Evolutionary conservation across 2,113 vertebrate species (phyloP).

Genomic region (Hemicordylus capensis): DNA sequence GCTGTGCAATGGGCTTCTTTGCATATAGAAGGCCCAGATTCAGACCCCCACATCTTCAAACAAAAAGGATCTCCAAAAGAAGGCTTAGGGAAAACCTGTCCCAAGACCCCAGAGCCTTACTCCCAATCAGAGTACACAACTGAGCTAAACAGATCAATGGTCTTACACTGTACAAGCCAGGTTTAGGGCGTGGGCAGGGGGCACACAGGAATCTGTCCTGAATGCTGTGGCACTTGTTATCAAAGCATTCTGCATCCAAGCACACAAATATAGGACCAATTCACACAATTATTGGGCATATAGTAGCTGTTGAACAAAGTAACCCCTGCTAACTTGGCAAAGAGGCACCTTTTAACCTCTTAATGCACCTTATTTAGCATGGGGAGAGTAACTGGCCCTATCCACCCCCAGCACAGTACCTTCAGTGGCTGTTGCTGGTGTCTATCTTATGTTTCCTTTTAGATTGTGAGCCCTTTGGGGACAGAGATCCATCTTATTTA

Average conservation of each 20-base stretch:
- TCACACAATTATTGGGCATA: no score
- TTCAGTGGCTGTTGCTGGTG: no score
- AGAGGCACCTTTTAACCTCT: no score
- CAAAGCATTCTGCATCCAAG: background rate
- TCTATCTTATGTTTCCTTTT: no score
- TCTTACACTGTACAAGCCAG: background rate
- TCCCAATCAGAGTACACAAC: background rate
- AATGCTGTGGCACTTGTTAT: background rate
- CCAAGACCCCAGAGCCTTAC: background rate
- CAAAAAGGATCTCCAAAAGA: no score
- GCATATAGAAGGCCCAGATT: background rate
- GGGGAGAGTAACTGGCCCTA: no score
- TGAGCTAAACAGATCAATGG: background rate
- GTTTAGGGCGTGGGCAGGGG: background rate
- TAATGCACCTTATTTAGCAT: background rate
- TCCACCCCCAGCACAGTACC: no score
- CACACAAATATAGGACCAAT: background rate
- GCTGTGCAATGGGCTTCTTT: background rate
- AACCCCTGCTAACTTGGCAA: no score
- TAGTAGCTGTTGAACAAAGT: no score
- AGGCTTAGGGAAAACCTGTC: background rate
- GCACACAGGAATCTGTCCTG: background rate
- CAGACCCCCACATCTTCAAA: background rate
- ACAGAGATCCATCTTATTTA: no score
- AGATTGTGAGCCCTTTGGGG: no score